Evolutionary conservation across 2,888 invertebrate species (phyloP).

Genomic region (Epinotia nisella): DNA sequence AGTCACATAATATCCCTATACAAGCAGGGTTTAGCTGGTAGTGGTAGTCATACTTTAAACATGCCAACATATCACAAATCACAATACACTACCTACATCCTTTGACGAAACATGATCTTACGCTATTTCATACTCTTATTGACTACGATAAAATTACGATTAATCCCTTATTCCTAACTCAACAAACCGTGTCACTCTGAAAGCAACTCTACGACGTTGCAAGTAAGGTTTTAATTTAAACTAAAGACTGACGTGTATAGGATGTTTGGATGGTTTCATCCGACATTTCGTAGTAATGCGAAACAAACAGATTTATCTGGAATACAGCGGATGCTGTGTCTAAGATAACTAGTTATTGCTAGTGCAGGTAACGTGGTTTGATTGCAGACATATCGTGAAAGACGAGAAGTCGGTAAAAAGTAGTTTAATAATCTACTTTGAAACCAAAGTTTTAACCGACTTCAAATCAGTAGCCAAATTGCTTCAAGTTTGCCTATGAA

Average conservation of each 20-base stretch:
- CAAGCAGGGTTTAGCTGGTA: no score
- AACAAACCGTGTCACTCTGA: background rate
- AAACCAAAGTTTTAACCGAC: no score
- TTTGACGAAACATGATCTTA: conserved; percentile 13
- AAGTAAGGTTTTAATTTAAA: background rate
- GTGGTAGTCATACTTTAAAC: conserved; percentile 8
- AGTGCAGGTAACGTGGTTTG: conserved; percentile 7
- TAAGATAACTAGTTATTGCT: conserved; percentile 16
- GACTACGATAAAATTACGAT: conserved; percentile 12
- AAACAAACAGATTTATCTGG: conserved; percentile 25
- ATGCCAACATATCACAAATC: conserved; percentile 18
- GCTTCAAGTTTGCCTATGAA: no score
- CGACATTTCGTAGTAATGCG: conserved; percentile 19
- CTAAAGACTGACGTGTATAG: background rate
- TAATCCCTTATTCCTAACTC: background rate
- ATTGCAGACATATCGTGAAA: no score
- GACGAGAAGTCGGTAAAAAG: no score
- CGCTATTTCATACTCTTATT: conserved; percentile 7
- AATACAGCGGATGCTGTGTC: conserved; percentile 20
- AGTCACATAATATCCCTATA: no score
- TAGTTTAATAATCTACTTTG: no score
- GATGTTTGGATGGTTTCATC: background rate
- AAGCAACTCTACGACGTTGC: background rate
- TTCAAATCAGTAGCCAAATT: no score
- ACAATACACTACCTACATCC: conserved; percentile 8